Conservation (phyloP, 2,113 vertebrate species). For the Pontoporia blainvillei region DNA sequence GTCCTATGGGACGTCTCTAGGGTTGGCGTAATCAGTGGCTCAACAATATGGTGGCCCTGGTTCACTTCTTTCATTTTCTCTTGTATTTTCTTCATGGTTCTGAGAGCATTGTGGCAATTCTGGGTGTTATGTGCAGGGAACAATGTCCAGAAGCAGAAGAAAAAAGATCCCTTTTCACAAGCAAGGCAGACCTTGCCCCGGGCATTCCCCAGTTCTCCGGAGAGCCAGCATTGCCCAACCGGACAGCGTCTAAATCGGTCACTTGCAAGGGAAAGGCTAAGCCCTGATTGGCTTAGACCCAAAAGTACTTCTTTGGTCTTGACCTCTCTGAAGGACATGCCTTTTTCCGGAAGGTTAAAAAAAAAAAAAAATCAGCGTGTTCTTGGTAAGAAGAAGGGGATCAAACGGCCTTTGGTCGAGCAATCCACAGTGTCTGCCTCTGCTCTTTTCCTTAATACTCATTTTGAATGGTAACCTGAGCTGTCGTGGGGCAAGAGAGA, state of each 20-base stretch:
- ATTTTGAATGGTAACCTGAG: neutral
- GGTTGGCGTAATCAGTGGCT: neutral
- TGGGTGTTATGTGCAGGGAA: neutral
- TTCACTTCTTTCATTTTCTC: neutral
- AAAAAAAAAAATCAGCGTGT: neutral
- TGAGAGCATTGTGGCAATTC: neutral
- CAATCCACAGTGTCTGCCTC: neutral
- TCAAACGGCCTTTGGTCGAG: neutral
- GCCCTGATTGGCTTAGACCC: neutral
- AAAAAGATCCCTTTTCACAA: neutral
- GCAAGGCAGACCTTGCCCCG: neutral
- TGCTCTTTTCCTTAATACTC: neutral
- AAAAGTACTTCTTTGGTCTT: neutral
- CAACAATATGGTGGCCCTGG: neutral
- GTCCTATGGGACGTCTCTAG: neutral
- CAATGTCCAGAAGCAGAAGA: neutral
- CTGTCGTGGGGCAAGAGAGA: slow-evolving; percentile 4
- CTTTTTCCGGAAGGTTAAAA: neutral
- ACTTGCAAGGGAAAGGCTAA: neutral
- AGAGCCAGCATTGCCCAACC: neutral
- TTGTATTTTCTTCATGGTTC: neutral
- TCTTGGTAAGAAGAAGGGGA: neutral
- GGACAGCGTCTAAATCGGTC: neutral
- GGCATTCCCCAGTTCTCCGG: neutral
- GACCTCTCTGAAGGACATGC: neutral